Conservation (phyloP, 2,113 vertebrate species). For the Corythaeola cristata region DNA sequence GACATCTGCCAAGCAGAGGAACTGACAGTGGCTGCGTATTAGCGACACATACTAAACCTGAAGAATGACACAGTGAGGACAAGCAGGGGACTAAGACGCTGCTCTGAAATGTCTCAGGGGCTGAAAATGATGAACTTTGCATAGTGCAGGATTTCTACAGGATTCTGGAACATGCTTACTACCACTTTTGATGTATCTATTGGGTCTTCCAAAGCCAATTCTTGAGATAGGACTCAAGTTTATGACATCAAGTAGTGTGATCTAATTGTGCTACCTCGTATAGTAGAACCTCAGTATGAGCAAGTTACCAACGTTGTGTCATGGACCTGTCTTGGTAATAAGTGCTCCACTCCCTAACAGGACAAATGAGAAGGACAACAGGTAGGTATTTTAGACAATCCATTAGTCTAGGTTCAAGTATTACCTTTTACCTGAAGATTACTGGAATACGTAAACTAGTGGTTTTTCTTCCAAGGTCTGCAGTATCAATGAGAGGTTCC, state of each 20-base stretch:
- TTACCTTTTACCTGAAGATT: background rate
- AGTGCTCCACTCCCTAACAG: background rate
- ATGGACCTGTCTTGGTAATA: background rate
- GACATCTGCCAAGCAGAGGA: background rate
- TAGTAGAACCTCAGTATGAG: background rate
- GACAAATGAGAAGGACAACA: background rate
- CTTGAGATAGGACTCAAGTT: background rate
- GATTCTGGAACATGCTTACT: background rate
- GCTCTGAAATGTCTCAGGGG: background rate
- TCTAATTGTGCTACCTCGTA: background rate
- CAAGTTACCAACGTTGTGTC: background rate
- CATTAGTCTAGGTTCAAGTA: background rate
- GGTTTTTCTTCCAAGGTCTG: background rate
- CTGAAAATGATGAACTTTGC: background rate
- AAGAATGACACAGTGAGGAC: background rate
- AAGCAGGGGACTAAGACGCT: background rate
- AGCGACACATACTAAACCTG: background rate
- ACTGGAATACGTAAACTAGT: background rate
- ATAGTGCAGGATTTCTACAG: background rate
- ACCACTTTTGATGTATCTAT: background rate
- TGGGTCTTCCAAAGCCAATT: background rate
- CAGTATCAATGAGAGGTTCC: background rate
- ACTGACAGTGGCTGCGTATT: fast-evolving
- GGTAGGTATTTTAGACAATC: background rate
- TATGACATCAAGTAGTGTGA: background rate